Base-by-base conservation (phyloP, 2,888 invertebrate genomes). In the Tenthredo distinguenda region DNA sequence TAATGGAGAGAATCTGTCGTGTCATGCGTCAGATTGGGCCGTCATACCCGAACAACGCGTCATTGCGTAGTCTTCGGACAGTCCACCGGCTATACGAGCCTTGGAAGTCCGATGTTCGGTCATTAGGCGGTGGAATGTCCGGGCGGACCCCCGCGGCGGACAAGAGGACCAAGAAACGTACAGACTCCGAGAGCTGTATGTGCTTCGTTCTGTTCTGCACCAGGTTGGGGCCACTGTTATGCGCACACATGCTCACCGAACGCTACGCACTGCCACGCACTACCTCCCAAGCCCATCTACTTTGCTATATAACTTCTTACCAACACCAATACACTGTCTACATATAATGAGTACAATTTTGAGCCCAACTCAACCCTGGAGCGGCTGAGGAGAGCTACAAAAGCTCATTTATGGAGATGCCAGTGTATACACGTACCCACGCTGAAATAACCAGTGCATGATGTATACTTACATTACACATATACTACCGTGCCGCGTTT, bases 11-110 rank as follows among this genome's bases (percentile, higher is more conserved):
- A 86, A 88, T 88, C 87, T 87, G 89, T 90, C 89, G 88, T 89
- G 90, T 90, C 89, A 87, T 86, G 88, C 88, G 89, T 90, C 90
- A 89, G 90, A 90, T 90, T 90, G 90, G 88, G 89, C 89, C 74
- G 84, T 77, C 50, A 58, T 68, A 85, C 43, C 65, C 18, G 85
- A 68, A 68, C 85, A 77, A 79, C 77, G 81, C 81, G 81, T 81
- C 62, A 62, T 55, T 50, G 81, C 37, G 15, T 81, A 40, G 62
- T 81, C 62, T 62, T 81, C 81, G 81, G 81, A 81, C 81, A 62
- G 62, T 81, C 81, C 81, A 81, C 81, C 81, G 10, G 81, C 58
- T 81, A 86, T 84, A 55, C 72, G 77, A 85, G 85, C 86, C 84
- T 87, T 85, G 86, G 86, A 86, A 86, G 84, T 85, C 82, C 85